A percentile compares a stretch with the other conserved stretches of the same genome.
Evolutionary conservation across 2,888 invertebrate species (phyloP).

Genomic region (Hydrotaea diabolus): DNA sequence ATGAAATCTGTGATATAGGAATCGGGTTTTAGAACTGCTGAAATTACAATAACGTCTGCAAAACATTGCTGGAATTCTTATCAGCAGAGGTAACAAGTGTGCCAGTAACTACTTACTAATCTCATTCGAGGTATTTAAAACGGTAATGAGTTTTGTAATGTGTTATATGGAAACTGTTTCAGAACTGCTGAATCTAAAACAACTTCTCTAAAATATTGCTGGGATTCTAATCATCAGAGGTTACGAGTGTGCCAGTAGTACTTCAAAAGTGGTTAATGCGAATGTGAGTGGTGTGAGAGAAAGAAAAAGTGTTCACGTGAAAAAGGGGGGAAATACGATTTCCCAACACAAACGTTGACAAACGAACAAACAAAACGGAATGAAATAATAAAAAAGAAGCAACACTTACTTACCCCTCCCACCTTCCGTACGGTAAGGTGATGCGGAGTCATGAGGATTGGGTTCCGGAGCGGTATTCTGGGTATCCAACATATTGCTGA

Average conservation of each 20-base stretch:
- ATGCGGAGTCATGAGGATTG: conserved; percentile 77
- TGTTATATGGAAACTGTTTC: too few relatives aligned
- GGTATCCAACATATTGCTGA: conserved; percentile 82
- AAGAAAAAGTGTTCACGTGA: too few relatives aligned
- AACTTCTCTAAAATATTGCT: too few relatives aligned
- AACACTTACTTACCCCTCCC: conserved; percentile 91
- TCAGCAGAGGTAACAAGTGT: too few relatives aligned
- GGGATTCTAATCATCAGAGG: neutral
- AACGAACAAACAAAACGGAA: conserved; percentile 45
- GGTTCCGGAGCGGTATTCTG: conserved; percentile 81
- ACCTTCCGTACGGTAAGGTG: conserved; percentile 82
- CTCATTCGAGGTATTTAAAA: too few relatives aligned
- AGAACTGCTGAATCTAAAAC: too few relatives aligned
- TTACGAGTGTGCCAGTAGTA: neutral
- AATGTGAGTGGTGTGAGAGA: neutral
- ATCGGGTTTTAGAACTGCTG: too few relatives aligned
- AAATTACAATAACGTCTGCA: too few relatives aligned
- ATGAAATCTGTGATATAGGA: too few relatives aligned
- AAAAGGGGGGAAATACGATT: neutral
- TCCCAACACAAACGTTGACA: conserved; percentile 55
- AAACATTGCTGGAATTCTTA: too few relatives aligned
- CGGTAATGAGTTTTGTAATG: too few relatives aligned
- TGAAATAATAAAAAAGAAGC: conserved; percentile 78
- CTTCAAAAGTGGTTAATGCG: conserved; percentile 1
- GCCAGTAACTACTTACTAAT: too few relatives aligned